phyloP scores from a whole-genome alignment of 1,140 invertebrate species.

The Cylas formicarius region DNA sequence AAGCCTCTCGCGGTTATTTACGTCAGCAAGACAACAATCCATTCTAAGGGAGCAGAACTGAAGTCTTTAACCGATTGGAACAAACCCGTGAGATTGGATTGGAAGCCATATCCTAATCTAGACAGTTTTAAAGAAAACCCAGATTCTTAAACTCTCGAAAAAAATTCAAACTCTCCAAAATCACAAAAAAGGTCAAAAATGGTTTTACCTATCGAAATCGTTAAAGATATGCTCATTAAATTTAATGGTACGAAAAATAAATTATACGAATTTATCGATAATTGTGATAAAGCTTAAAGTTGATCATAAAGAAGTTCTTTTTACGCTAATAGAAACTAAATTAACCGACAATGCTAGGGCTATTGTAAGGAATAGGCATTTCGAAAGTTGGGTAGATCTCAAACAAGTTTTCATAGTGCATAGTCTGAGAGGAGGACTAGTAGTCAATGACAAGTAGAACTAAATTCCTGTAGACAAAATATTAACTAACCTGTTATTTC shows the following conservation, averaged over 20 bases:
- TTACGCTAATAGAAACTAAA: constrained; percentile 5
- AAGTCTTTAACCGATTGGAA: no score
- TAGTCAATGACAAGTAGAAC: constrained; percentile 4
- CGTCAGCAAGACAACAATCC: no score
- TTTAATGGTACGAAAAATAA: constrained; percentile 4
- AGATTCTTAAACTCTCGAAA: no score
- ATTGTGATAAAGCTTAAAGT: constrained; percentile 8
- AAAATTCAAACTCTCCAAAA: no score
- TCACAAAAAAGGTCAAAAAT: no score
- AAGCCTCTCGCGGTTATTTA: no score
- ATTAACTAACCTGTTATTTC: constrained; percentile 20
- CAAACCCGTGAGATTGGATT: no score
- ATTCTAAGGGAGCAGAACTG: no score
- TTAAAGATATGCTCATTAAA: constrained; percentile 3
- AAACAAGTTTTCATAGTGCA: constrained; percentile 3
- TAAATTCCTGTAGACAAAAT: constrained; percentile 14
- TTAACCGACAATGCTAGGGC: constrained; percentile 4
- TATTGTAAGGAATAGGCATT: constrained; percentile 4
- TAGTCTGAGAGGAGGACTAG: constrained; percentile 4
- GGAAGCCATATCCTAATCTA: no score
- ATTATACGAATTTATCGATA: constrained; percentile 9
- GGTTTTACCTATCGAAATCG: no score
- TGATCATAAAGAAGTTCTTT: constrained; percentile 2
- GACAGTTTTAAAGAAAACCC: no score
- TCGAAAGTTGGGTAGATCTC: constrained; percentile 2